A percentile compares a stretch with the other conserved stretches of the same genome.
Conservation (phyloP, 2,113 vertebrate genomes). For the Menidia beryllina region DNA sequence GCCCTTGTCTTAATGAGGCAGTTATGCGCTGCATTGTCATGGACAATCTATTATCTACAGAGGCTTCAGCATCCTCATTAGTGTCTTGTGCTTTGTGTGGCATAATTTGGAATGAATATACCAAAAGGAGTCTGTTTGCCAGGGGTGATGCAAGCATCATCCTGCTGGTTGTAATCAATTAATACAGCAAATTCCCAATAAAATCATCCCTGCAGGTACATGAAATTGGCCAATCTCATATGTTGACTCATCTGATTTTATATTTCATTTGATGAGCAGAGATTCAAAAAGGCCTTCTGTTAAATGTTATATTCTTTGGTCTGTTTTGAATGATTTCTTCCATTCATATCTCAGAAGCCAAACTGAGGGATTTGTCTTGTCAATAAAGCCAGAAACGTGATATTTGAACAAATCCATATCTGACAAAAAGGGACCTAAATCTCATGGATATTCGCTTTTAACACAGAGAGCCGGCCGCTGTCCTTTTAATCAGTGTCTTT, state of each 20-base stretch:
- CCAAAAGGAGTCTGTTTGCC: neutral
- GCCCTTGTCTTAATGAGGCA: constrained; percentile 65
- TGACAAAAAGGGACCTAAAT: neutral
- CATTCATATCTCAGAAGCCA: too few species aligned
- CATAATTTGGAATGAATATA: constrained; percentile 33
- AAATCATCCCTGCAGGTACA: neutral
- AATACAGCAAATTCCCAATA: neutral
- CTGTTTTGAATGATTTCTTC: neutral
- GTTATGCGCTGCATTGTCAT: constrained; percentile 55
- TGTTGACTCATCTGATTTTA: neutral
- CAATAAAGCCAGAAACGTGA: neutral
- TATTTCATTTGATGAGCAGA: too few species aligned
- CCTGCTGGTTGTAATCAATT: neutral
- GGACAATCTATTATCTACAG: constrained; percentile 56
- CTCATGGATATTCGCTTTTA: constrained; percentile 7
- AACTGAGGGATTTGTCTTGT: neutral
- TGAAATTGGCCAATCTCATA: neutral
- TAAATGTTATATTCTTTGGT: neutral
- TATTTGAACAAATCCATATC: too few species aligned
- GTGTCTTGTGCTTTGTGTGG: constrained; percentile 34
- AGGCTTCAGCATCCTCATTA: constrained; percentile 55
- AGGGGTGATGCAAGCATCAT: neutral
- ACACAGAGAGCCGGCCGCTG: constrained; percentile 27
- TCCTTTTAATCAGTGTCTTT: constrained; percentile 39
- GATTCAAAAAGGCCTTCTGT: neutral